Percentiles rank a stretch among this genome's conserved stretches.
Evolutionary conservation across 2,113 vertebrate genomes (phyloP).

Genomic region (Oceanites oceanicus): DNA sequence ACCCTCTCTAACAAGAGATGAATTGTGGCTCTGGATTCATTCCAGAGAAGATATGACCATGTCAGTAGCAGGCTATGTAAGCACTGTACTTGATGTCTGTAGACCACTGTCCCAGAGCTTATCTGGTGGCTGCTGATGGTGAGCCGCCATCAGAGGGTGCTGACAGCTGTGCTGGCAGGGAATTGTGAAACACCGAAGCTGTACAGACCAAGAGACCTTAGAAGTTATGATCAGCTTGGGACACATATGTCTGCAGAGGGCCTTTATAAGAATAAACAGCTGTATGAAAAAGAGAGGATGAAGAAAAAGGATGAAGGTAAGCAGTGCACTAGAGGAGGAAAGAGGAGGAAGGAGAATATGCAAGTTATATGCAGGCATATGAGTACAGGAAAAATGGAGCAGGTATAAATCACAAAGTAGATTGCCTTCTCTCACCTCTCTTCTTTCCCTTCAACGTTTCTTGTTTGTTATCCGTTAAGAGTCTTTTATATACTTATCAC

Average conservation of each 20-base stretch:
- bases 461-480: background rate
- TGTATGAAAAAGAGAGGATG: background rate
- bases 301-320: background rate
- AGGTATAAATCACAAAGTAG: background rate
- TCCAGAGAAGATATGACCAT: background rate
- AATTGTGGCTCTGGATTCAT: background rate
- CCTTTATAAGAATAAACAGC: background rate
- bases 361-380: background rate
- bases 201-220: too few species aligned
- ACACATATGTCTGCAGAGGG: background rate
- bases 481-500: background rate
- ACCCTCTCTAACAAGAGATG: background rate
- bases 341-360: background rate
- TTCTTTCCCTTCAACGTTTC: background rate
- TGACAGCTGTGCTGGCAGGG: background rate
- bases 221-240: background rate
- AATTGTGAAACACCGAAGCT: background rate
- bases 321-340: background rate
- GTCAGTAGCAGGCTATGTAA: background rate
- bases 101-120: background rate
- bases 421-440: background rate
- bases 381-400: background rate
- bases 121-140: background rate
- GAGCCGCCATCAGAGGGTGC: rapidly evolving
- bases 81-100: background rate